phyloP scores from a whole-genome alignment of 2,797 vertebrate species.

The Leuciscus waleckii region DNA sequence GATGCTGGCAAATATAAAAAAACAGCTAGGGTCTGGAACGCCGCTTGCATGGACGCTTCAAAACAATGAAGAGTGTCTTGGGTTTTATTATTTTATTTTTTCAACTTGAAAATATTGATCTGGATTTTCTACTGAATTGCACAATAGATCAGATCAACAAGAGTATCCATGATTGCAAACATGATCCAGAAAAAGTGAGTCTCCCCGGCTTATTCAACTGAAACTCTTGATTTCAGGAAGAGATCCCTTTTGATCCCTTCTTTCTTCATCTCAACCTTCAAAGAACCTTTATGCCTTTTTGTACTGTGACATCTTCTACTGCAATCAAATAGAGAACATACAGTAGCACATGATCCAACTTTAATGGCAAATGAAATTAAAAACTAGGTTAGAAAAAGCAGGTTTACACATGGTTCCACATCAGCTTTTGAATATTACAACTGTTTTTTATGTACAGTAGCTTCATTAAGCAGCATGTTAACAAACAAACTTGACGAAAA shows the following conservation, averaged over 20 bases:
- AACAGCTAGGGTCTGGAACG: background rate
- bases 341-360: background rate
- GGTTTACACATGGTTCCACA: background rate
- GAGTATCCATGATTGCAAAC: background rate
- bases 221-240: conserved; percentile 18
- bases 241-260: conserved; percentile 38
- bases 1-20: conserved; percentile 26
- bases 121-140: conserved; percentile 13
- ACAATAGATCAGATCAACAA: conserved; percentile 22
- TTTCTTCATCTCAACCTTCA: conserved; percentile 37
- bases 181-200: background rate
- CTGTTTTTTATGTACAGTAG: background rate
- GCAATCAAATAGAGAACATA: conserved; percentile 3
- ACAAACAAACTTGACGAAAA: background rate
- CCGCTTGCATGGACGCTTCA: background rate
- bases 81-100: background rate
- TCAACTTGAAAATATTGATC: conserved; percentile 31
- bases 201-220: conserved; percentile 12
- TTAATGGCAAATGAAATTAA: background rate
- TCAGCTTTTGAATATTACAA: background rate
- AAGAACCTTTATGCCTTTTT: conserved; percentile 18
- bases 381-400: background rate
- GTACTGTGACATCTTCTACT: conserved; percentile 27
- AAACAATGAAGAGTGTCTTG: conserved; percentile 10
- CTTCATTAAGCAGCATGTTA: background rate